Conservation (phyloP, 1,140 invertebrate genomes). For the Metaphire vulgaris region DNA sequence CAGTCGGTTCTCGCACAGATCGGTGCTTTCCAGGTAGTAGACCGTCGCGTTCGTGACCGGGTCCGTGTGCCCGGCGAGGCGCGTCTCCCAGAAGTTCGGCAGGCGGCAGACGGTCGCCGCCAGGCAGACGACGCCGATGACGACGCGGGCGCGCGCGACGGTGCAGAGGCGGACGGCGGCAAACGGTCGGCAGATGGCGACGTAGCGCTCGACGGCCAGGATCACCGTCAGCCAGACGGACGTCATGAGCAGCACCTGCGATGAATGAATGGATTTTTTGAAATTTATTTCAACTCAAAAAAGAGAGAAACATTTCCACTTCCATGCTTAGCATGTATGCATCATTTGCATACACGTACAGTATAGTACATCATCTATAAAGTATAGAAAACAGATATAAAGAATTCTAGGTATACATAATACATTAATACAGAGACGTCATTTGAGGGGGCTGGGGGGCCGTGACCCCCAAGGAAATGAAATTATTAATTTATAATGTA, state of each 20-base stretch:
- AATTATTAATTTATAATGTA: too few species aligned
- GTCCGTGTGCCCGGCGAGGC: neutral
- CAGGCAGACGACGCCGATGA: neutral
- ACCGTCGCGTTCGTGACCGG: neutral
- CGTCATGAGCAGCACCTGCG: constrained; percentile 31
- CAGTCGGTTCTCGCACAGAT: neutral
- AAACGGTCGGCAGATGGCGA: constrained; percentile 55
- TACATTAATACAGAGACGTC: too few species aligned
- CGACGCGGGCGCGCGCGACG: neutral
- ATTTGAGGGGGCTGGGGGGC: too few species aligned
- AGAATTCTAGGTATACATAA: neutral
- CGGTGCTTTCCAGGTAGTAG: neutral
- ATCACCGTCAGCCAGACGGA: constrained; percentile 6
- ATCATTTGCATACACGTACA: neutral
- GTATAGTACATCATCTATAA: neutral
- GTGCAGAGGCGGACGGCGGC: constrained; percentile 14
- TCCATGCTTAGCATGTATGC: neutral
- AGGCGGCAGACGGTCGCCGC: neutral
- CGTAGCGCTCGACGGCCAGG: constrained; percentile 3
- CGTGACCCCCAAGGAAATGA: too few species aligned
- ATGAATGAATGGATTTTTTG: constrained; percentile 19
- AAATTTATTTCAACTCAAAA: neutral
- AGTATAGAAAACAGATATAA: neutral
- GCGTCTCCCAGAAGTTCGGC: constrained; percentile 6
- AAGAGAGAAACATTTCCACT: neutral